Base-by-base conservation (phyloP, 2,797 vertebrate species). In the Pangasius larnaudii region DNA sequence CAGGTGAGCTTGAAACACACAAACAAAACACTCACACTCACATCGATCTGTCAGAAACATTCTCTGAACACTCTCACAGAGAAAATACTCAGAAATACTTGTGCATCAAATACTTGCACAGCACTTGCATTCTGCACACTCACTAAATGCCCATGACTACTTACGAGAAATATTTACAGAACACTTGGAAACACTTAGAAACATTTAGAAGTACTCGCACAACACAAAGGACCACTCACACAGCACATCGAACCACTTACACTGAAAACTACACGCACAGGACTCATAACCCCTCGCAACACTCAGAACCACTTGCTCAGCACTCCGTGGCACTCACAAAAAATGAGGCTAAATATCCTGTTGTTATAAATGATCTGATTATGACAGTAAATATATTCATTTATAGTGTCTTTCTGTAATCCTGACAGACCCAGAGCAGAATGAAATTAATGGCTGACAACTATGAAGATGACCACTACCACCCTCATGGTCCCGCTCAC, bases 401-500 rank as follows among this genome's bases (percentile, higher is more conserved):
- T 14, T 61, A 63, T 71, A 27, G 49, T n/a, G 0, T 88, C 80
- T 30, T n/a, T 80, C 30, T 59, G 85, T 69, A 81, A 63, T 42
- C 46, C 7, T 67, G 27, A 65, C 93, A 99, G 98, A 99, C 98
- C 56, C 98, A 99, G 89, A 99, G 98, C 93, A 95, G 98, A 91
- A 99, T 99, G 98, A 99, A 99, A 93, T 95, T 99, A 91, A 99
- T 99, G 90, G 95, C 98, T 0, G 98, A 99, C 95, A 99, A 96
- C 95, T 99, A 98, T 0, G 98, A 99, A 74, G 98, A 99, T 30
- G 98, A 99, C 79, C 95, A 96, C 85, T 96, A 95, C 91, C 95
- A 96, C 59, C 93, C 93, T 59, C 96, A 96, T 0, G 88, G 36
- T 61, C 94, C 91, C 49, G 94, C 94, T 74, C 95, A 96, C 88